Percentiles rank a stretch among this genome's conserved stretches.
Evolutionary conservation across 2,113 vertebrate genomes (phyloP).

Genomic region (Lepidothrix coronata): DNA sequence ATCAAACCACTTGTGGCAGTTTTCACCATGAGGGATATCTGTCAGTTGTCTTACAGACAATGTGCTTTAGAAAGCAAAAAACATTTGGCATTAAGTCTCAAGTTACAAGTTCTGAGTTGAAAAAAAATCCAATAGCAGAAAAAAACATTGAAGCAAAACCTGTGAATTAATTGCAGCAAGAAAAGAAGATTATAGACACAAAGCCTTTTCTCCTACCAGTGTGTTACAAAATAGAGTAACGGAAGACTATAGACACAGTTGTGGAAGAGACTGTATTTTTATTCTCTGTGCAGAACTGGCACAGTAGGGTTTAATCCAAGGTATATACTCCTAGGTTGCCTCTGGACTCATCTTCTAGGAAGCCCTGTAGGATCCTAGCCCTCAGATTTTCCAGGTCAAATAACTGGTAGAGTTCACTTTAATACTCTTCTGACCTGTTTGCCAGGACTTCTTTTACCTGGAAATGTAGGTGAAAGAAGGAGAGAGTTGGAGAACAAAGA

Average conservation of each 20-base stretch:
- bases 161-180: neutral
- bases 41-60: neutral
- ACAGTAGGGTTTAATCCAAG: neutral
- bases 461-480: neutral
- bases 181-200: neutral
- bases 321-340: neutral
- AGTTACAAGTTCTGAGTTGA: neutral
- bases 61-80: neutral
- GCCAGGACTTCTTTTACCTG: neutral
- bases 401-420: neutral
- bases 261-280: neutral
- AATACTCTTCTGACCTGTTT: neutral
- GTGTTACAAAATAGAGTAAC: neutral
- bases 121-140: neutral
- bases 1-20: neutral
- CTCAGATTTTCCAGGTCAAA: neutral
- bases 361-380: neutral
- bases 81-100: neutral
- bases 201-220: neutral
- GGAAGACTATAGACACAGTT: neutral
- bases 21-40: constrained; percentile 5
- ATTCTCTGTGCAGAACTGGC: neutral
- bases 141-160: neutral
- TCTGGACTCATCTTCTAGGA: neutral
- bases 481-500: neutral